A percentile compares a stretch with the other conserved stretches of the same genome.
These are phyloP conservation scores for Lampris incognitus DNA, from an alignment of 2,113 vertebrate genomes.

Conservation along the genomic window DNA sequence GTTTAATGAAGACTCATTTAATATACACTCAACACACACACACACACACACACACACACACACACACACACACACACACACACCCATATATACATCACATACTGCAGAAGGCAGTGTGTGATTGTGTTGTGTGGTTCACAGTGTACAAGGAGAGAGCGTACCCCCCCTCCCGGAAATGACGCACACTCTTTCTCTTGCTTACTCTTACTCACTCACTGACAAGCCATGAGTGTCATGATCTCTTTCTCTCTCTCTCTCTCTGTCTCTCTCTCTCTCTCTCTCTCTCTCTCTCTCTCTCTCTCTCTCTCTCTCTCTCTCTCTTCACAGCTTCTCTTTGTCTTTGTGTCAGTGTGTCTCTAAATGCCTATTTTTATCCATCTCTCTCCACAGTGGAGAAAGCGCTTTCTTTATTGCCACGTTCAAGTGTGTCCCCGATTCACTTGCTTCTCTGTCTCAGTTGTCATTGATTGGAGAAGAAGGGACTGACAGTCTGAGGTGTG, in stretches of 20 bases:
- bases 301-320: background rate
- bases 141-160: too few relatives aligned
- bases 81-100: background rate
- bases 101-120: too few relatives aligned
- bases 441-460: conserved; percentile 1
- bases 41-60: background rate
- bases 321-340: too few relatives aligned
- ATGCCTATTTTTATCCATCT: conserved; percentile 1
- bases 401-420: background rate
- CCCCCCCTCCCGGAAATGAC: background rate
- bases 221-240: background rate
- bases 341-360: too few relatives aligned
- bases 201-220: background rate
- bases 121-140: too few relatives aligned
- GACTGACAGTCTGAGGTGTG: conserved; percentile 34
- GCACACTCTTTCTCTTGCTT: background rate
- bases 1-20: conserved; percentile 62
- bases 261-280: too few relatives aligned
- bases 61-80: background rate
- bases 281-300: background rate
- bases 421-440: background rate
- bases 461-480: background rate
- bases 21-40: conserved; percentile 36
- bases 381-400: background rate
- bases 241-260: background rate